Evolutionary conservation across 2,797 vertebrate genomes (phyloP), one percentile per base, ranked within the genome.

Genomic region (Eospalax fontanierii): DNA sequence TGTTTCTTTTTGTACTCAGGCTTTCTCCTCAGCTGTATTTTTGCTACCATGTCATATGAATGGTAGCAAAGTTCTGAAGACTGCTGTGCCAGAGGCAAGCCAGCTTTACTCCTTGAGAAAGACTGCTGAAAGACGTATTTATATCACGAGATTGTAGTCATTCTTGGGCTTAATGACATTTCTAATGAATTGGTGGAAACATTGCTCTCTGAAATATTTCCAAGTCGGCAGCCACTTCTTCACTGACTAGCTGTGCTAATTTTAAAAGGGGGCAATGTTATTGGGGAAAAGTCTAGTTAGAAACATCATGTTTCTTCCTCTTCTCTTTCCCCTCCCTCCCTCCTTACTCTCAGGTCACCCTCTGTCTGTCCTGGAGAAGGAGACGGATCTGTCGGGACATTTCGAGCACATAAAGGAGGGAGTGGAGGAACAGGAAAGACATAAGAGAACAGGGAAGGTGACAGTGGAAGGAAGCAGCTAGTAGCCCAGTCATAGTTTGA

Each of bases 401-500:
- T 2, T 15, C 24, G 15, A 89, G 65, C n/a, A 73, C 21, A 18
- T 7, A 59, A 57, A 26, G 33, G 68, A 38, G 24, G 63, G 15
- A 3, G 12, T 4, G 0, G 43, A 46, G 46, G 21, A 63, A 50
- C 24, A 83, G 46, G 18, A 33, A 84, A 86, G 43, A 63, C 38
- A 93, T n/a, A 24, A 12, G 50, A 54, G 12, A 38, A 96, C 87
- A 80, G 38, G 70, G 35, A 90, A 24, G 18, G 75, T 81, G 70
- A 89, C 76, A 38, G 50, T 83, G 93, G n/a, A n/a, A 18, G 61
- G 71, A 73, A 94, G 87, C 57, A 59, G 4, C 73, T 95, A n/a
- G 92, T 68, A 89, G 87, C 73, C 94, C 96, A 97, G 95, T 3
- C 79, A 94, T 94, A 97, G 71, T 74, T 97, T 97, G 95, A 97